These are phyloP conservation scores for Netelia fuscicornis DNA, from an alignment of 2,888 invertebrate species.

Conservation along the genomic window DNA sequence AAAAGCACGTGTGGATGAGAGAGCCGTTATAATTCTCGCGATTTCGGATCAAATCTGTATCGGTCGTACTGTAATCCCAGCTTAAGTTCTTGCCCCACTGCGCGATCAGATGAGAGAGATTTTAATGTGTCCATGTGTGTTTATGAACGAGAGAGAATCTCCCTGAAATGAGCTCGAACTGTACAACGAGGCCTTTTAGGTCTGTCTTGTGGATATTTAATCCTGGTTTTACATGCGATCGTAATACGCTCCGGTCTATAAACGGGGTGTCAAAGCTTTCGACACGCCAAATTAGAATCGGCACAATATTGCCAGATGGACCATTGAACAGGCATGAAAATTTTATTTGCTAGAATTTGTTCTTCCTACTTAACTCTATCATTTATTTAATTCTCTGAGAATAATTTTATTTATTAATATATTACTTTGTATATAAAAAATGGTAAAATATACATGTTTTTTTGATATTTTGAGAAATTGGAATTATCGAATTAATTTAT, in stretches of 20 bases:
- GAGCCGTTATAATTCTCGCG: slow-evolving; percentile 37
- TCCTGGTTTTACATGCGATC: slow-evolving; percentile 81
- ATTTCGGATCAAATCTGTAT: slow-evolving; percentile 57
- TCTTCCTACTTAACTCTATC: too few species aligned
- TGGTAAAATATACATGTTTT: too few species aligned
- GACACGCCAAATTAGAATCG: slow-evolving; percentile 55
- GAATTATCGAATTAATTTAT: too few species aligned
- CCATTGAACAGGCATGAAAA: neutral
- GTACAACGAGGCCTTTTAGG: slow-evolving; percentile 70
- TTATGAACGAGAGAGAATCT: slow-evolving; percentile 44
- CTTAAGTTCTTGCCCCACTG: slow-evolving; percentile 65
- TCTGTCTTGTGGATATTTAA: slow-evolving; percentile 71
- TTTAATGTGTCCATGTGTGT: slow-evolving; percentile 54
- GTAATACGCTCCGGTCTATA: slow-evolving; percentile 62
- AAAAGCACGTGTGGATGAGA: slow-evolving; percentile 24
- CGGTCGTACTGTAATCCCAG: slow-evolving; percentile 68
- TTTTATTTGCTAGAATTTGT: neutral
- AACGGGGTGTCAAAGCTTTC: slow-evolving; percentile 72
- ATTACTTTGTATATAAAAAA: too few species aligned
- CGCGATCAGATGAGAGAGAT: slow-evolving; percentile 26
- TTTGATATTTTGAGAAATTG: too few species aligned
- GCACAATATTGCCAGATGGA: slow-evolving; percentile 34
- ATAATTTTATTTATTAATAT: too few species aligned
- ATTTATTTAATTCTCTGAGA: too few species aligned
- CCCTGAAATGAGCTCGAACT: slow-evolving; percentile 74